Percentiles rank a stretch among this genome's conserved stretches.
Conservation (phyloP, 2,113 vertebrate species). For the Cebidichthys violaceus region DNA sequence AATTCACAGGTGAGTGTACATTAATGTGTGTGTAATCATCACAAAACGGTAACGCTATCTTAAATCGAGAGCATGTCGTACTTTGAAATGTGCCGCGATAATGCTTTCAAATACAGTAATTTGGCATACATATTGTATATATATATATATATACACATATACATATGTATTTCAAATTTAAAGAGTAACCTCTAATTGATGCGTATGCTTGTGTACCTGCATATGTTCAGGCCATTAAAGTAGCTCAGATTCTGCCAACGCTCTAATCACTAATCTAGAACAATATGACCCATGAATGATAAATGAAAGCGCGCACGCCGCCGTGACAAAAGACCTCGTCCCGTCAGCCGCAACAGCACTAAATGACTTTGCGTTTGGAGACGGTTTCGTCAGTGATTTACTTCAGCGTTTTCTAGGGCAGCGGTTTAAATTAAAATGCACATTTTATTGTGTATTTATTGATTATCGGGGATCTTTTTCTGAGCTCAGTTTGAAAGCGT, state of each 20-base stretch:
- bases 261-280: slow-evolving; percentile 54
- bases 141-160: not conserved
- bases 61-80: not conserved
- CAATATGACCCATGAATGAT: slow-evolving; percentile 66
- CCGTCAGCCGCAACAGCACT: slow-evolving; percentile 43
- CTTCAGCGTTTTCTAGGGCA: slow-evolving; percentile 11
- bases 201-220: slow-evolving; percentile 16
- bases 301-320: slow-evolving; percentile 47
- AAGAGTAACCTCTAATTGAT: slow-evolving; percentile 24
- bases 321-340: slow-evolving; percentile 46
- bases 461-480: slow-evolving; percentile 1
- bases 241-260: slow-evolving; percentile 39
- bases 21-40: slow-evolving; percentile 30
- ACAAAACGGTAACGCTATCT: slow-evolving; percentile 26
- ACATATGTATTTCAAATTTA: too few species aligned
- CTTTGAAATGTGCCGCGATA: slow-evolving; percentile 17
- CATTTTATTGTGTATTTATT: slow-evolving; percentile 30
- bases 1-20: slow-evolving; percentile 61
- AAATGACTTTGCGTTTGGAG: slow-evolving; percentile 34
- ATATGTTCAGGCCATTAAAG: slow-evolving; percentile 38
- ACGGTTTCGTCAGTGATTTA: slow-evolving; percentile 33
- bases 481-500: not conserved
- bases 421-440: slow-evolving; percentile 22
- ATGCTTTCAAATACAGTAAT: not conserved
- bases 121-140: not conserved